A percentile compares a stretch with the other conserved stretches of the same genome.
Conservation (phyloP, 2,113 vertebrate species). For the Mustela nigripes region DNA sequence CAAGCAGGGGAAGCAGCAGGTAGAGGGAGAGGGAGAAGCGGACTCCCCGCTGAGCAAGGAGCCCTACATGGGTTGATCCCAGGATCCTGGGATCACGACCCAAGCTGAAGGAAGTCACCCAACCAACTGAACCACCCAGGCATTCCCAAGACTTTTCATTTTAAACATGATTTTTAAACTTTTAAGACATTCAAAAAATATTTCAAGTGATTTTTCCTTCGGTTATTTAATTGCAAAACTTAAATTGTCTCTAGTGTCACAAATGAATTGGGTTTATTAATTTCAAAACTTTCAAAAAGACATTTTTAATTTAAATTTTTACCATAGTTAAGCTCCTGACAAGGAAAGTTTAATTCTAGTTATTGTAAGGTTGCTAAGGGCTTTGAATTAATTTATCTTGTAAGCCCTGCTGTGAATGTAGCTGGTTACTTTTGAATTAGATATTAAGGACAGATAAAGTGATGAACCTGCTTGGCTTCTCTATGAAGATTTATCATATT, state of each 20-base stretch:
- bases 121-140: too few species aligned
- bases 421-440: constrained; percentile 86
- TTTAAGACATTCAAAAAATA: constrained; percentile 34
- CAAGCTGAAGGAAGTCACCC: too few species aligned
- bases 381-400: constrained; percentile 85
- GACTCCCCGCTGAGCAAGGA: too few species aligned
- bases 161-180: constrained; percentile 49
- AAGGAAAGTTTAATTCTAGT: constrained; percentile 81
- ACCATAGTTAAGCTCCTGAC: constrained; percentile 67
- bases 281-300: constrained; percentile 72
- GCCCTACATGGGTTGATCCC: too few species aligned
- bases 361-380: constrained; percentile 83
- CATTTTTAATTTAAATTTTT: constrained; percentile 68
- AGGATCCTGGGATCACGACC: too few species aligned
- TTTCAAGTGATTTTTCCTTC: constrained; percentile 52
- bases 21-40: too few species aligned
- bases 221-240: constrained; percentile 60
- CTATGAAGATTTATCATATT: constrained; percentile 64
- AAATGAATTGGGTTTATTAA: constrained; percentile 70
- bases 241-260: constrained; percentile 59
- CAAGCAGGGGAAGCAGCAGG: too few species aligned
- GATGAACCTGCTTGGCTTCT: constrained; percentile 61
- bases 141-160: background rate
- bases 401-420: constrained; percentile 83
- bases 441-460: constrained; percentile 79